Evolutionary conservation across 2,888 invertebrate genomes (phyloP).

Genomic region (Iselma pallidipennis): DNA sequence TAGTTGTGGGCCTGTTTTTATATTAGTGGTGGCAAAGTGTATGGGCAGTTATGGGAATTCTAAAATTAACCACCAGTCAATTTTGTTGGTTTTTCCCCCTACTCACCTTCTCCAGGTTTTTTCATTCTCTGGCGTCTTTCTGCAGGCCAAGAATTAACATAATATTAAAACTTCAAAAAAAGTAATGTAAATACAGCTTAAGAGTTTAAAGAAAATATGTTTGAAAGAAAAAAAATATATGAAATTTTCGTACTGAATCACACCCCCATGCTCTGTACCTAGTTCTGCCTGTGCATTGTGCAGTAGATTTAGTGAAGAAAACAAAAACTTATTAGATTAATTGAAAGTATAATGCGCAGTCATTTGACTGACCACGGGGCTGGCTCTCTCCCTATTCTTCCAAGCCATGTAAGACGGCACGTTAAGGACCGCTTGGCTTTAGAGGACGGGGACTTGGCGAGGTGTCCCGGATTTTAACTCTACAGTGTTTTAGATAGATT

Average conservation of each 20-base stretch:
- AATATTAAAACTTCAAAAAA: constrained; percentile 17
- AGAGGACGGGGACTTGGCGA: constrained; percentile 4
- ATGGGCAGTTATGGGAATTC: constrained; percentile 39
- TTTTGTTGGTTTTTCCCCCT: constrained; percentile 12
- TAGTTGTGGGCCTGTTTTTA: constrained; percentile 22
- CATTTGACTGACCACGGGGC: constrained; percentile 45
- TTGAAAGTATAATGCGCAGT: constrained; percentile 48
- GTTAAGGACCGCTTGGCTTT: constrained; percentile 51
- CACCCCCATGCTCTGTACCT: constrained; percentile 46
- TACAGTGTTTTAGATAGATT: constrained; percentile 37
- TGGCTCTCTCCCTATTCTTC: constrained; percentile 34
- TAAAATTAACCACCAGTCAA: constrained; percentile 46
- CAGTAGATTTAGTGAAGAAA: constrained; percentile 35
- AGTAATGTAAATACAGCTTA: constrained; percentile 49
- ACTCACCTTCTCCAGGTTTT: constrained; percentile 4
- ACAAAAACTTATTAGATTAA: constrained; percentile 36
- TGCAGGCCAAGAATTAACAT: constrained; percentile 14
- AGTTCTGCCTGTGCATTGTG: constrained; percentile 48
- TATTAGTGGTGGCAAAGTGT: constrained; percentile 37
- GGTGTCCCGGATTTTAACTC: constrained; percentile 24
- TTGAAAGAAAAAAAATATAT: constrained; percentile 12
- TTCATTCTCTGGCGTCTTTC: neutral
- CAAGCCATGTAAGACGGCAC: constrained; percentile 49
- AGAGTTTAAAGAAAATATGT: constrained; percentile 26
- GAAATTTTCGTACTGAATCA: constrained; percentile 44